These are phyloP conservation scores for Bagarius yarrelli DNA, from an alignment of 2,113 vertebrate species.

Conservation along the genomic window DNA sequence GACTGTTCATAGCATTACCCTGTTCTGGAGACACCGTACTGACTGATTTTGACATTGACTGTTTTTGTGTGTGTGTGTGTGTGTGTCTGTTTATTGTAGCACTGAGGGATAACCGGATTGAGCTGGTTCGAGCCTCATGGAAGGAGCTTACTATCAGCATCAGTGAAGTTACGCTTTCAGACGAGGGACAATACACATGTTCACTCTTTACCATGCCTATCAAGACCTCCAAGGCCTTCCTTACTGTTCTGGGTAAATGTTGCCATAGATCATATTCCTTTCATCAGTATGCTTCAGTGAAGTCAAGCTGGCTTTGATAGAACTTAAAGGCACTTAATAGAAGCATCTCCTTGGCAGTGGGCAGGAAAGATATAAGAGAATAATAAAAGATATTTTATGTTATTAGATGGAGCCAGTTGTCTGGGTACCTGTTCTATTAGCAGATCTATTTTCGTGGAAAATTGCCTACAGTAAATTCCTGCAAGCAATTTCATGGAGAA, in stretches of 20 bases:
- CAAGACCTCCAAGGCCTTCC: constrained; percentile 96
- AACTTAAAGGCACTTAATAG: neutral
- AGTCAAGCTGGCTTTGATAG: constrained; percentile 9
- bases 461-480: neutral
- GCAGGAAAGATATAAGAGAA: constrained; percentile 20
- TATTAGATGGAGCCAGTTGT: neutral
- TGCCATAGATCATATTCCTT: constrained; percentile 22
- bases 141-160: constrained; percentile 95
- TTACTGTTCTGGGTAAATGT: constrained; percentile 90
- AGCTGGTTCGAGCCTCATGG: constrained; percentile 89
- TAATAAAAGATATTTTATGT: constrained; percentile 3
- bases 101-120: constrained; percentile 93
- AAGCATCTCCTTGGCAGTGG: constrained; percentile 8
- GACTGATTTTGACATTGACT: neutral
- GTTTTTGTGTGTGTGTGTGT: neutral
- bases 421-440: neutral
- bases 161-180: constrained; percentile 87
- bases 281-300: constrained; percentile 34
- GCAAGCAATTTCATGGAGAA: neutral
- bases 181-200: constrained; percentile 97
- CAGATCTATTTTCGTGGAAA: neutral
- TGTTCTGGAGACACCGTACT: neutral
- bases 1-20: neutral
- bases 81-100: constrained; percentile 67
- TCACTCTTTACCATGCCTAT: constrained; percentile 99